Evolutionary conservation across 1,140 invertebrate species (phyloP).

Genomic region (Drosophila eugracilis): DNA sequence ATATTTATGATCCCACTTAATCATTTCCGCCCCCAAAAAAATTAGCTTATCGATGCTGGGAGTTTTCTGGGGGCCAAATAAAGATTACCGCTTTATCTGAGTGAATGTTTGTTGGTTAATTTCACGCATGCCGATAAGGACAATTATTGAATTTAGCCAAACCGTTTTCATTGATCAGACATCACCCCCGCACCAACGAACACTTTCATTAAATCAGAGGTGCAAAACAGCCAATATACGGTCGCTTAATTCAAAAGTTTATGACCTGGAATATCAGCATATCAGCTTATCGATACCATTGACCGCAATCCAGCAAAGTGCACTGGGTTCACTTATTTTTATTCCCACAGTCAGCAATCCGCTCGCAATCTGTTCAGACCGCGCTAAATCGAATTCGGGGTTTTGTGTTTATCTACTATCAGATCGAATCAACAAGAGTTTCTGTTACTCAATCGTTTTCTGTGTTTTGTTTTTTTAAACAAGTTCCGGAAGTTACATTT

Average conservation of each 20-base stretch:
- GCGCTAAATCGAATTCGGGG: background rate
- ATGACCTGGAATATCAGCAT: conserved; percentile 32
- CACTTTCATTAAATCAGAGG: conserved; percentile 35
- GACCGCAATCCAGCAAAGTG: conserved; percentile 21
- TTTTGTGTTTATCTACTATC: conserved; percentile 6
- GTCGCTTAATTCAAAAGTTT: conserved; percentile 34
- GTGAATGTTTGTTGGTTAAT: conserved; percentile 12
- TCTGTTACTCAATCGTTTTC: conserved; percentile 10
- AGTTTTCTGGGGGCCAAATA: conserved; percentile 7
- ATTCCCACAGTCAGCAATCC: conserved; percentile 13
- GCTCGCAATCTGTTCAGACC: conserved; percentile 29
- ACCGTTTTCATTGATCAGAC: conserved; percentile 15
- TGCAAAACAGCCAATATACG: conserved; percentile 6
- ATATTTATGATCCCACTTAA: conserved; percentile 9
- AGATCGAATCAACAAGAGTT: background rate
- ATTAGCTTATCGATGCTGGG: conserved; percentile 22
- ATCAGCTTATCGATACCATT: conserved; percentile 39
- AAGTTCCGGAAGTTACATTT: conserved; percentile 7
- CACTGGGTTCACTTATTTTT: conserved; percentile 22
- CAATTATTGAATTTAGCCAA: conserved; percentile 28
- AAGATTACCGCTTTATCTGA: conserved; percentile 28
- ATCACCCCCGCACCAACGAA: background rate
- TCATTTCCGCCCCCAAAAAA: background rate
- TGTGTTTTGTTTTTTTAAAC: background rate
- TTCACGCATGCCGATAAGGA: conserved; percentile 25